phyloP scores from a whole-genome alignment of 2,113 vertebrate species.

The Murina feae region DNA sequence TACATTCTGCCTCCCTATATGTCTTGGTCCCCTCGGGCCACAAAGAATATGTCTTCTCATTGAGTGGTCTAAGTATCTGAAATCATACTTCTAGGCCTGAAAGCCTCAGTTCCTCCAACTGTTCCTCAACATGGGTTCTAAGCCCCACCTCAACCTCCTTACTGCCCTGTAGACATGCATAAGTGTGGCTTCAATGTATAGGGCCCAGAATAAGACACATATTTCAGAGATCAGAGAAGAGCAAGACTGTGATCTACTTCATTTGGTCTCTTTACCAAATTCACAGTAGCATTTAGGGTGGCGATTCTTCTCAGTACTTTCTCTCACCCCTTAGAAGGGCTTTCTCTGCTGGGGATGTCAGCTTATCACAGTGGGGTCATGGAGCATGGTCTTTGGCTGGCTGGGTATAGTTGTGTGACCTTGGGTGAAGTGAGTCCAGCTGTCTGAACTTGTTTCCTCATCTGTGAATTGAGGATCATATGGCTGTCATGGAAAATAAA shows the following conservation, averaged over 20 bases:
- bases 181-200: neutral
- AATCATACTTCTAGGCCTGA: neutral
- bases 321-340: neutral
- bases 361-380: neutral
- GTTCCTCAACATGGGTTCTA: neutral
- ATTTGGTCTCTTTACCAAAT: neutral
- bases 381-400: neutral
- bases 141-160: neutral
- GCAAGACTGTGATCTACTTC: neutral
- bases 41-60: neutral
- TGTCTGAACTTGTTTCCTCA: conserved; percentile 37
- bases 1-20: neutral
- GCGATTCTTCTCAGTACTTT: neutral
- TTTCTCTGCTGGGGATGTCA: neutral
- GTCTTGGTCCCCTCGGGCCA: neutral
- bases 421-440: conserved; percentile 15
- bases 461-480: conserved; percentile 43
- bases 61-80: conserved; percentile 9
- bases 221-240: neutral
- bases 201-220: neutral
- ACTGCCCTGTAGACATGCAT: neutral
- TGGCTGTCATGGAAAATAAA: conserved; percentile 42
- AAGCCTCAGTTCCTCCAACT: neutral
- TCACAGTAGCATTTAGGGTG: neutral
- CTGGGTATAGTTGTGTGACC: neutral